These are phyloP conservation scores for Numenius arquata DNA, from an alignment of 2,113 vertebrate genomes.

Conservation along the genomic window DNA sequence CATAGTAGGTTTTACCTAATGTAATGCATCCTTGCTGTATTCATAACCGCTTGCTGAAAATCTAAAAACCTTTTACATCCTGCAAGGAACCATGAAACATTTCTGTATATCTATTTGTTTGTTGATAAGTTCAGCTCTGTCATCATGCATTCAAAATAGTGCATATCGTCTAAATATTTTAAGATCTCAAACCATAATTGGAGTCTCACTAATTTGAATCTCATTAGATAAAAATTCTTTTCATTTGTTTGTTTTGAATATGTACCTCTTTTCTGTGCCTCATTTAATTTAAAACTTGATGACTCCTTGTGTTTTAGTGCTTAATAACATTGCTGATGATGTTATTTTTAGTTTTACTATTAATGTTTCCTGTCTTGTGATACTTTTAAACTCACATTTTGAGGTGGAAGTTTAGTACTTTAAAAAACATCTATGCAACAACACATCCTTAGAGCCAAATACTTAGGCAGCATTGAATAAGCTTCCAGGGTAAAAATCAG, in stretches of 20 bases:
- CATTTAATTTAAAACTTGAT: constrained; percentile 7
- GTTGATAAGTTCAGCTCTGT: not conserved
- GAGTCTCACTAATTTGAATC: not conserved
- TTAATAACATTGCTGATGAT: not conserved
- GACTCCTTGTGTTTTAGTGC: not conserved
- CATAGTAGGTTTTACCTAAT: not conserved
- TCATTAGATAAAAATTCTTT: constrained; percentile 1
- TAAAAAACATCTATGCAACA: not conserved
- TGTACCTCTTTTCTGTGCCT: not conserved
- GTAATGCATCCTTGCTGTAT: not conserved
- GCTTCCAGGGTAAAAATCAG: not conserved
- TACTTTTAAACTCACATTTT: not conserved
- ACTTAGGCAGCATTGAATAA: not conserved
- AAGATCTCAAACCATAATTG: not conserved
- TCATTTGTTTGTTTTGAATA: constrained; percentile 25
- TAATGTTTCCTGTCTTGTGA: not conserved
- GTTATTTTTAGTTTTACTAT: constrained; percentile 2
- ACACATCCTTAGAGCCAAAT: not conserved
- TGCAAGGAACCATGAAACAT: not conserved
- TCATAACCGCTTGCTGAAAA: not conserved
- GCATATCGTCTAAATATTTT: not conserved
- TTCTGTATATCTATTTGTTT: not conserved
- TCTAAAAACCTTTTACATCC: not conserved
- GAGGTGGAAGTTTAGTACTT: not conserved
- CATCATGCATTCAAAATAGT: not conserved